phyloP scores from a whole-genome alignment of 2,797 vertebrate species.

The Hippoglossus hippoglossus region DNA sequence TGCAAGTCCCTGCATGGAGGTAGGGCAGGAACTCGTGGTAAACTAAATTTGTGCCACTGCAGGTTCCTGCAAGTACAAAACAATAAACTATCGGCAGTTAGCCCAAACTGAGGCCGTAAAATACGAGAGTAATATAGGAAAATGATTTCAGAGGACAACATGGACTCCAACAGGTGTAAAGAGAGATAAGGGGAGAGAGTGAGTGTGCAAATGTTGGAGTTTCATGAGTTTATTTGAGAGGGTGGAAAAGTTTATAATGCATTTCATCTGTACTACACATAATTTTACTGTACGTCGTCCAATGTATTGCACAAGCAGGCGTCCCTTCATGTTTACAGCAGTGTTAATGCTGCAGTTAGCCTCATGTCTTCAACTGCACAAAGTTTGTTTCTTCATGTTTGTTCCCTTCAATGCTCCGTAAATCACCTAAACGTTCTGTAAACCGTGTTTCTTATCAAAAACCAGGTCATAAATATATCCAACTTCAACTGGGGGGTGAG shows the following conservation, averaged over 20 bases:
- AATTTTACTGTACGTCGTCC: neutral
- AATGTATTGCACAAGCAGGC: neutral
- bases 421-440: slow-evolving; percentile 30
- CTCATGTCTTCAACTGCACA: neutral
- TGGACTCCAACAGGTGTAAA: slow-evolving; percentile 27
- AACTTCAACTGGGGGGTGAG: slow-evolving; percentile 20
- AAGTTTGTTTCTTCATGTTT: slow-evolving; percentile 25
- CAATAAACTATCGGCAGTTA: slow-evolving; percentile 54
- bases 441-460: slow-evolving; percentile 49
- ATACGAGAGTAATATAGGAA: slow-evolving; percentile 16
- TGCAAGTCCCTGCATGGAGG: slow-evolving; percentile 13
- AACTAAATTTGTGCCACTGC: slow-evolving; percentile 49
- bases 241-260: slow-evolving; percentile 16
- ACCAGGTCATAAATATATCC: slow-evolving; percentile 57
- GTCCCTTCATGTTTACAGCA: neutral
- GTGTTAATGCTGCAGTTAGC: slow-evolving; percentile 5
- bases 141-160: slow-evolving; percentile 22
- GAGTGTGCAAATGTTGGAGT: slow-evolving; percentile 9
- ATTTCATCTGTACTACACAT: slow-evolving; percentile 3
- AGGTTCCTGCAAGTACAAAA: slow-evolving; percentile 49
- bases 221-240: neutral
- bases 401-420: neutral
- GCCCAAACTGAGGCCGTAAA: slow-evolving; percentile 47
- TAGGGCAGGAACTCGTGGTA: slow-evolving; percentile 20
- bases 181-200: neutral